Base-by-base conservation (phyloP, 2,797 vertebrate genomes). In the Jordanella pulchra region DNA sequence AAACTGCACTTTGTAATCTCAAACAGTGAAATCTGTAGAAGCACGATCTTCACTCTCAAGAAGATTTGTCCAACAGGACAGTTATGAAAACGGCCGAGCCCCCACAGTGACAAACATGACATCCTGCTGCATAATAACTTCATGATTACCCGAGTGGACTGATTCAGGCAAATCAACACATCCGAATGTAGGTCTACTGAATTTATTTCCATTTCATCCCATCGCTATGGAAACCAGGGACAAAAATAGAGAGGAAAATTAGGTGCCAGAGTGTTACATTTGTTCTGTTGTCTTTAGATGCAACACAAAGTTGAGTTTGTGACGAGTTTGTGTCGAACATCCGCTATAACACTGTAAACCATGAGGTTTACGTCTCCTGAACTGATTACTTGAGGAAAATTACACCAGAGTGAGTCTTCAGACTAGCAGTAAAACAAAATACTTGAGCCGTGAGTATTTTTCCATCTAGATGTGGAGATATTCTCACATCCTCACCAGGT, bases 221-320 rank as follows among this genome's bases (percentile, higher is more conserved):
- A 91, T 91, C 77, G 39, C 91, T 90, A 92, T 91, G 88, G 90
- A 89, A 92, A 92, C 90, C 81, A 83, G 39, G 75, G 81, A 86
- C 84, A 50, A 85, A 87, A 90, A 87, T 86, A 87, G 84, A 82
- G 72, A 74, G 32, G 61, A 53, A 80, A 81, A 84, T 81, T 65
- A 76, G 67, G 71, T 84, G 81, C 81, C 76, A 77, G 73, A 75
- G 67, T 21, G 13, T 64, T 15, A 27, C 7, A 25, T 28, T 69
- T 30, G 17, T 11, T 30, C 61, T 72, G 70, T 67, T n/a, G 32
- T 67, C 68, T 67, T 71, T 72, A 65, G 47, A 77, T 72, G 27
- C 55, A 58, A 76, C 73, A 78, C 47, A 75, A 82, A 80, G 67
- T 61, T 61, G 71, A 70, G 67, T 72, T 82, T 56, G 60, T 54